phyloP scores from a whole-genome alignment of 1,140 invertebrate species.

The Rhysida immarginata region DNA sequence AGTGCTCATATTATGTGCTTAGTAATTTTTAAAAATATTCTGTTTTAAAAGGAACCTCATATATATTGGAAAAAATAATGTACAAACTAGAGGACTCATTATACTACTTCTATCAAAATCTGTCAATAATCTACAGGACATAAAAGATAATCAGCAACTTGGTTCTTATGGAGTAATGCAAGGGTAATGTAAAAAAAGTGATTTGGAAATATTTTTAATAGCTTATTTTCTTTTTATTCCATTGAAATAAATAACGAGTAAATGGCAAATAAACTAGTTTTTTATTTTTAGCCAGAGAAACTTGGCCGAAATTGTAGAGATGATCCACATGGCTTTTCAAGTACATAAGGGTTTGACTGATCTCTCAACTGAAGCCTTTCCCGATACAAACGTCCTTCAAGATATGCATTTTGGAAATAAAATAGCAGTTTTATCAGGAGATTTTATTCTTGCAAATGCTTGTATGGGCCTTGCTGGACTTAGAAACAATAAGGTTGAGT shows the following conservation, averaged over 20 bases:
- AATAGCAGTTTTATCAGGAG: constrained; percentile 80
- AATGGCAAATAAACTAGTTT: too few species aligned
- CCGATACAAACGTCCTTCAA: constrained; percentile 35
- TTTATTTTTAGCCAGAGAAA: constrained; percentile 51
- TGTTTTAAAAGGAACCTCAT: constrained; percentile 45
- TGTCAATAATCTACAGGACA: constrained; percentile 41
- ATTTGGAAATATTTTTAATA: too few species aligned
- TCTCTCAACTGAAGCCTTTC: constrained; percentile 42
- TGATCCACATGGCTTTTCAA: constrained; percentile 91
- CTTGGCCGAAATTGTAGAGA: constrained; percentile 88
- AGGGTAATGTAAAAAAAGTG: too few species aligned
- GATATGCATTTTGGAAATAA: constrained; percentile 91
- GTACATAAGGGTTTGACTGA: constrained; percentile 88
- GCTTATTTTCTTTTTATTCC: too few species aligned
- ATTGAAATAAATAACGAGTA: too few species aligned
- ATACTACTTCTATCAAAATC: constrained; percentile 82
- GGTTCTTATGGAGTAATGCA: too few species aligned
- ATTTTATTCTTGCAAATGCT: constrained; percentile 79
- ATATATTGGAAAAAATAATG: constrained; percentile 77
- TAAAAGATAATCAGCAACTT: constrained; percentile 1
- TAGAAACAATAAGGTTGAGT: constrained; percentile 41
- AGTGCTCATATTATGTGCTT: too few species aligned
- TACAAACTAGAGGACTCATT: constrained; percentile 84
- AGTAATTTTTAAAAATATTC: too few species aligned
- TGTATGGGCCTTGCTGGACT: constrained; percentile 70